Conservation (phyloP, 2,797 vertebrate species). For the Cyclura pinguis region DNA sequence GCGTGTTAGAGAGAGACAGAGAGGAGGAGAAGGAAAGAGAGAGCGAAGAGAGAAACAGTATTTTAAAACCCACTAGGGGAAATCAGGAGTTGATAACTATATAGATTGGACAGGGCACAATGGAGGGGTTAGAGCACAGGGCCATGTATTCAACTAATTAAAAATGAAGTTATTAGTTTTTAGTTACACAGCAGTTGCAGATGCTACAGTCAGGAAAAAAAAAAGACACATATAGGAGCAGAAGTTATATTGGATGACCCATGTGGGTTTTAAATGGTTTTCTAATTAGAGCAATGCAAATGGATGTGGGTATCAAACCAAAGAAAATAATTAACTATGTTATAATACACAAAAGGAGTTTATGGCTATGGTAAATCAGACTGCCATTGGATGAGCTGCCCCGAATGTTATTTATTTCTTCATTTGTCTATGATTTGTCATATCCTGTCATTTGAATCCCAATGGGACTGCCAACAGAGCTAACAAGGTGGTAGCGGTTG, state of each 20-base stretch:
- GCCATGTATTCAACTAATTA: slow-evolving; percentile 76
- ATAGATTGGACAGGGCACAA: slow-evolving; percentile 67
- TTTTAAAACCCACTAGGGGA: slow-evolving; percentile 74
- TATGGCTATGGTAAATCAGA: not conserved
- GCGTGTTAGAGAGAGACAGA: slow-evolving; percentile 40
- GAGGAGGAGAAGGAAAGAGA: not conserved
- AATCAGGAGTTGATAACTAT: slow-evolving; percentile 71
- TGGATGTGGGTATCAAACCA: slow-evolving; percentile 51
- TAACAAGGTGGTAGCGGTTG: not conserved
- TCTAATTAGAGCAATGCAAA: slow-evolving; percentile 50
- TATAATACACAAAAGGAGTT: slow-evolving; percentile 1
- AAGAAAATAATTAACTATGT: slow-evolving; percentile 23
- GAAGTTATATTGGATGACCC: slow-evolving; percentile 58
- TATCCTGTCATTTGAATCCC: not conserved
- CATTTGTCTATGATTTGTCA: not conserved
- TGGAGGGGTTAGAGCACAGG: slow-evolving; percentile 67
- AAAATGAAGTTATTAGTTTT: slow-evolving; percentile 78
- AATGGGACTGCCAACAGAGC: not conserved
- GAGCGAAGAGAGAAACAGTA: slow-evolving; percentile 3
- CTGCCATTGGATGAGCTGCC: not conserved
- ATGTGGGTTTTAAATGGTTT: slow-evolving; percentile 64
- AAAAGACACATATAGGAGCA: slow-evolving; percentile 30
- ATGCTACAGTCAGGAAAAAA: slow-evolving; percentile 56
- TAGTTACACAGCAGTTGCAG: slow-evolving; percentile 68
- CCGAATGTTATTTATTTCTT: slow-evolving; percentile 1